Evolutionary conservation across 2,797 vertebrate genomes (phyloP), one percentile per base, ranked within the genome.

Genomic region (Paratrypauchen microcephalus): DNA sequence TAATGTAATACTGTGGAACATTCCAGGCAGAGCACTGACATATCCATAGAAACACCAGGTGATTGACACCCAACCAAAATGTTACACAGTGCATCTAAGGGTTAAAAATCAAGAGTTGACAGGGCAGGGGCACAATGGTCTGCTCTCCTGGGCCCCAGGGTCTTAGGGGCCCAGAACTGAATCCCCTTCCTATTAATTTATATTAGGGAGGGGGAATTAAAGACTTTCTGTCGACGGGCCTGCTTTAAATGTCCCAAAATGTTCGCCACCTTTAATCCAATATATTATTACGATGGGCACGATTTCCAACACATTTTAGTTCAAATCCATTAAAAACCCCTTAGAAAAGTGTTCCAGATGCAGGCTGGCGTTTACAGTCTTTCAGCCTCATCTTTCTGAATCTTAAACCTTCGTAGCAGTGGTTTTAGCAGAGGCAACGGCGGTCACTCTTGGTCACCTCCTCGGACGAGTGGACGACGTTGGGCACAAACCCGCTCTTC

Each of bases 381-480:
- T 16, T 69, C 82, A 70, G 79, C 55, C 55, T 28, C 24, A 4
- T 56, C 54, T 1, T 21, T 56, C 54, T 5, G 21, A 8, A 56
- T 15, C 54, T 45, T 24, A 5, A 16, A 1, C 55, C 16, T 7
- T 3, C 1, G 24, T 4, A 2, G 55, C 4, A 6, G n/a, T 1
- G 23, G 4, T 23, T 56, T 56, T 57, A 57, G 55, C 55, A 57
- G 87, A 98, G 92, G 88, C 97, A 99, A 72, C 96, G 92, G 86
- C 96, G 95, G 86, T 99, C 97, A 58, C 96, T 97, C 90, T 99
- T 98, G 91, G 97, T 96, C 83, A 98, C 97, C 85, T 99, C 97
- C 90, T 99, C 97, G 0, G 97, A 99, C 23, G 97, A 99, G 91
- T 99, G 97, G 72, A 99, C 97, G 79, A 99, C 95, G 0, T 99